phyloP scores from a whole-genome alignment of 2,113 vertebrate species.

The Urocitellus parryii region DNA sequence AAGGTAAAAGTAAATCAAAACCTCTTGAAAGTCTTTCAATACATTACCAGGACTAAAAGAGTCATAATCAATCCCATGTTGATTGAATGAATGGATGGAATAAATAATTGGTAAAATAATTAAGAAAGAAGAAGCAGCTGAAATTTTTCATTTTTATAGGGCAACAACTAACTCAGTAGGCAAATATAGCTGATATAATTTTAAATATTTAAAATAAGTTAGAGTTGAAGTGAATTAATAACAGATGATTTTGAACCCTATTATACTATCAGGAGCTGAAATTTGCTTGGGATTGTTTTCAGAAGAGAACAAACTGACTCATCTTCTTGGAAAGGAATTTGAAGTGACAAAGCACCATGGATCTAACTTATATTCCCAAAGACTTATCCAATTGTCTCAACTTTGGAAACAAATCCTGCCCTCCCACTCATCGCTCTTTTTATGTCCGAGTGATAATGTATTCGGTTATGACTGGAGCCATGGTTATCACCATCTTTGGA shows the following conservation, averaged over 20 bases:
- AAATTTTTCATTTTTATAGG: not conserved
- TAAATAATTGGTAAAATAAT: not conserved
- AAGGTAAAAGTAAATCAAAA: not conserved
- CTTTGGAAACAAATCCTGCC: constrained; percentile 78
- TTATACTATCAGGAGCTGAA: constrained; percentile 50
- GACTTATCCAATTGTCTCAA: constrained; percentile 72
- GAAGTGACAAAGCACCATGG: constrained; percentile 59
- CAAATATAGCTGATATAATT: not conserved
- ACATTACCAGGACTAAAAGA: not conserved
- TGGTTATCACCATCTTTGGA: constrained; percentile 79
- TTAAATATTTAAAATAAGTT: constrained; percentile 15
- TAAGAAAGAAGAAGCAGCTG: not conserved
- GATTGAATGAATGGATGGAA: not conserved
- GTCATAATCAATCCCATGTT: not conserved
- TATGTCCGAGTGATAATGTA: constrained; percentile 74
- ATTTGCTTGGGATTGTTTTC: constrained; percentile 3
- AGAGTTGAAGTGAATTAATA: not conserved
- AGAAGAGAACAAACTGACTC: constrained; percentile 57
- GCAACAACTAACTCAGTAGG: not conserved
- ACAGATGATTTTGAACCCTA: constrained; percentile 9
- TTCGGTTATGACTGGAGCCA: constrained; percentile 66
- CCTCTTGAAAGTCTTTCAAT: not conserved
- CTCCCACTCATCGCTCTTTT: constrained; percentile 63
- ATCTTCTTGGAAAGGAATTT: not conserved
- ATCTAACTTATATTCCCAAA: constrained; percentile 67